Base-by-base conservation (phyloP, 2,797 vertebrate species). In the Astyanax mexicanus region DNA sequence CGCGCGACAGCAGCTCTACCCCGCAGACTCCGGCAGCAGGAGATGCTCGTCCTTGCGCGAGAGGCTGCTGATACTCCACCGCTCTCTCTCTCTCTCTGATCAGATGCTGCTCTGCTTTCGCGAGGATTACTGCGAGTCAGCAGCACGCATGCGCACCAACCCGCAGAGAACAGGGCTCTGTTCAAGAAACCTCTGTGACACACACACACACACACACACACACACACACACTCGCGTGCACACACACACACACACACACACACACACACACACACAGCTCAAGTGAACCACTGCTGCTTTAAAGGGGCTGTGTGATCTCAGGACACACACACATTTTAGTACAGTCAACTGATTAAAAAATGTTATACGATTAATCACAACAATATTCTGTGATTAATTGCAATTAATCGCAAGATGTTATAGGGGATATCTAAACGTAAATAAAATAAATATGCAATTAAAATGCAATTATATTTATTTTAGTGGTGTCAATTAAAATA, bases 51-150 rank as follows among this genome's bases (percentile, higher is more conserved):
- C n/a, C n/a, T n/a, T n/a, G n/a, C n/a, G n/a, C n/a, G n/a, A n/a
- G n/a, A n/a, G n/a, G n/a, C 44, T 44, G 44, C 44, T 45, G 17
- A 45, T 45, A 44, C 17, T 38, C 35, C 37, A 71, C 54, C 75
- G 37, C 85, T 44, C 12, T 65, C 10, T 13, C 61, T 74, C 38
- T 32, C 32, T 52, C 19, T 27, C 74, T n/a, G n/a, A n/a, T 69
- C 75, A 88, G 89, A 89, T 88, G 90, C 88, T 68, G 88, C 88
- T 88, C 86, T 84, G 84, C 88, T 86, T 76, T 74, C 80, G 84
- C 87, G 88, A 82, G 89, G 91, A 92, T 93, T 91, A 91, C 81
- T 66, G 87, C 57, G 91, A 91, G 90, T 92, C 89, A 89, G 89
- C 87, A 90, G 75, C 1, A 84, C 93, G 91, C 93, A 92, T 68